Percentiles rank a stretch among this genome's conserved stretches.
These are phyloP conservation scores for Theropithecus gelada DNA, from an alignment of 2,113 vertebrate species.

Conservation along the genomic window DNA sequence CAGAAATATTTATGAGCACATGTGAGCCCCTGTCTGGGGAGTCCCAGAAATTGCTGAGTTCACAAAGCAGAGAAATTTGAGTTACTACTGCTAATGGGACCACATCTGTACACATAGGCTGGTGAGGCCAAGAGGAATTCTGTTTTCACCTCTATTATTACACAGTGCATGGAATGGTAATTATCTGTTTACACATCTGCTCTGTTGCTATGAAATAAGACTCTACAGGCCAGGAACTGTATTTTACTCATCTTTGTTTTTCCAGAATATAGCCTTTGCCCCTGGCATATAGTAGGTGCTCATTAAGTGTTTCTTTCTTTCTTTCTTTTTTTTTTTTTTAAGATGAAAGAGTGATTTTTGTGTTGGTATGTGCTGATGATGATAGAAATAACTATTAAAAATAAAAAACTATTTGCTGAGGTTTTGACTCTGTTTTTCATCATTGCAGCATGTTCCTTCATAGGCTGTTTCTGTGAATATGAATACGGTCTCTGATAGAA, in stretches of 20 bases:
- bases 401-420: background rate
- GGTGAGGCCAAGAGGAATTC: background rate
- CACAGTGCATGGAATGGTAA: background rate
- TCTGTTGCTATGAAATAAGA: background rate
- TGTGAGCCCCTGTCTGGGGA: background rate
- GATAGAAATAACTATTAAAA: background rate
- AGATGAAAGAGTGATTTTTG: background rate
- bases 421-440: background rate
- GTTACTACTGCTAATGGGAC: background rate
- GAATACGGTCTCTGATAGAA: background rate
- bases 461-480: background rate
- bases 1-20: background rate
- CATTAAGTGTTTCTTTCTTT: background rate
- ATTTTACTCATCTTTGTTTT: background rate
- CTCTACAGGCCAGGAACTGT: background rate
- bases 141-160: background rate
- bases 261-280: background rate
- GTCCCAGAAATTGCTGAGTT: background rate
- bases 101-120: background rate
- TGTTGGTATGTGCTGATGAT: background rate
- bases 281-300: background rate
- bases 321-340: rapidly evolving
- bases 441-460: background rate
- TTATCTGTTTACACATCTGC: background rate
- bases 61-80: slow-evolving; percentile 3